Evolutionary conservation across 2,888 invertebrate genomes (phyloP).

Genomic region (Pterobdella sp.): DNA sequence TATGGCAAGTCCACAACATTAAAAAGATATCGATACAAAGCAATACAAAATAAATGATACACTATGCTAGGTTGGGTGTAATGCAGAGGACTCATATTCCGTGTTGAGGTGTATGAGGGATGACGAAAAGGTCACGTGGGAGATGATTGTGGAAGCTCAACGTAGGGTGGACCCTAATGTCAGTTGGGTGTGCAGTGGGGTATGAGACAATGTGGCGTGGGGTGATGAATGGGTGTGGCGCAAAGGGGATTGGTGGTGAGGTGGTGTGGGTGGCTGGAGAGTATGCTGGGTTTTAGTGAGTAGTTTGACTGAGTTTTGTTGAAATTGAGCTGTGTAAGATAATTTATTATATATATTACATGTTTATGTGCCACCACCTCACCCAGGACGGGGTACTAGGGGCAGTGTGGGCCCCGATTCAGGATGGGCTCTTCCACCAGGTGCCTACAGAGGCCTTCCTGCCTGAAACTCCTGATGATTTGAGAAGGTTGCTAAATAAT

Average conservation of each 20-base stretch:
- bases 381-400: conserved; percentile 37
- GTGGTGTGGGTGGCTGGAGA: too few relatives aligned
- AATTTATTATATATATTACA: too few relatives aligned
- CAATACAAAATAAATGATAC: too few relatives aligned
- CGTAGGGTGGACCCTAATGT: conserved; percentile 44
- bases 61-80: conserved; percentile 41
- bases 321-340: too few relatives aligned
- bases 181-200: too few relatives aligned
- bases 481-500: background rate
- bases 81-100: conserved; percentile 39
- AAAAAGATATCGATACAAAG: too few relatives aligned
- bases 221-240: background rate
- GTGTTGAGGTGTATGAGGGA: conserved; percentile 49
- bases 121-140: conserved; percentile 34
- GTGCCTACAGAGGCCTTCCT: conserved; percentile 33
- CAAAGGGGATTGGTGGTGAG: conserved; percentile 1
- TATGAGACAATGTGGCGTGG: too few relatives aligned
- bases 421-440: conserved; percentile 35
- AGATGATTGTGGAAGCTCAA: conserved; percentile 48
- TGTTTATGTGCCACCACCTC: background rate
- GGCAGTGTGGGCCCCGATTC: conserved; percentile 38
- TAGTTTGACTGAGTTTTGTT: too few relatives aligned
- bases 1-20: too few relatives aligned
- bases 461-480: conserved; percentile 36
- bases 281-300: too few relatives aligned